Conservation (phyloP, 2,797 vertebrate genomes). For the Harpagifer antarcticus region DNA sequence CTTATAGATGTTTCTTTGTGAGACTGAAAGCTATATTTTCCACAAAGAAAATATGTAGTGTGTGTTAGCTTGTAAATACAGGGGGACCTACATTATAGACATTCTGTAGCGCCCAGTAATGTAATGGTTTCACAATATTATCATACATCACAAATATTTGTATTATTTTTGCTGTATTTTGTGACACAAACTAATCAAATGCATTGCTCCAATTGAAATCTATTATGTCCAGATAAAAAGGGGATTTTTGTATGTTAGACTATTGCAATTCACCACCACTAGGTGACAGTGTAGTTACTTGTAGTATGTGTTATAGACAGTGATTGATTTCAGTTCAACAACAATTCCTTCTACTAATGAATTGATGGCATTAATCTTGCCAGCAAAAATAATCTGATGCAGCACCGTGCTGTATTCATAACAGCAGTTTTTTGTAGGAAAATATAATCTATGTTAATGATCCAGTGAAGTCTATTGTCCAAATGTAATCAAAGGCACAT, state of each 20-base stretch:
- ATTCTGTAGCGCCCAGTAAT: neutral
- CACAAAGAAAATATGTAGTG: neutral
- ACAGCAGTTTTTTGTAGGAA: no score
- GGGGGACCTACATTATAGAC: neutral
- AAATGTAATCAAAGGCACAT: neutral
- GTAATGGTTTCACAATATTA: neutral
- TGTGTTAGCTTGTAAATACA: neutral
- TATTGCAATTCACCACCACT: slow-evolving; percentile 30
- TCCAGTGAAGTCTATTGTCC: neutral
- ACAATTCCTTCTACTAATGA: no score
- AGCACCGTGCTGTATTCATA: neutral
- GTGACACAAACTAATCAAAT: neutral
- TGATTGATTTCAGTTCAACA: slow-evolving; percentile 11
- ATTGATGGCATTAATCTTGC: neutral
- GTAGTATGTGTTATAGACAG: neutral
- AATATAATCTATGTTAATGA: neutral
- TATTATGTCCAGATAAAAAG: neutral
- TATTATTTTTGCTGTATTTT: neutral
- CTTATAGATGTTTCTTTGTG: slow-evolving; percentile 18
- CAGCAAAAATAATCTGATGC: neutral
- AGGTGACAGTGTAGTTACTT: slow-evolving; percentile 35
- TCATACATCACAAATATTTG: neutral
- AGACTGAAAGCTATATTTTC: neutral
- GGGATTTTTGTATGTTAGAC: neutral
- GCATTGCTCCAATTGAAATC: neutral